A percentile compares a stretch with the other conserved stretches of the same genome.
phyloP scores from a whole-genome alignment of 2,797 vertebrate species.

The Agapornis canus region DNA sequence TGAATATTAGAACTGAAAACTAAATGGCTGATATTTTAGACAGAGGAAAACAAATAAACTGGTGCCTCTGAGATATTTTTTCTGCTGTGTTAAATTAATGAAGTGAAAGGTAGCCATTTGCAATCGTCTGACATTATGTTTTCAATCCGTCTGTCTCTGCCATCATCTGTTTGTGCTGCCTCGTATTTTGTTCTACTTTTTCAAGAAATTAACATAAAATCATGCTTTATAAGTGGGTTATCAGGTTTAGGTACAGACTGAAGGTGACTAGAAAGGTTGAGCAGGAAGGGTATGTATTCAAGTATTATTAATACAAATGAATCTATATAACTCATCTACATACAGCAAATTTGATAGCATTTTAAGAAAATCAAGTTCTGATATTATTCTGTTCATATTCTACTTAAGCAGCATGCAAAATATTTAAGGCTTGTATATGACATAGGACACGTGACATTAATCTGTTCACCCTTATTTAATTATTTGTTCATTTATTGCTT shows the following conservation, averaged over 20 bases:
- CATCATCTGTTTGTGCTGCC: neutral
- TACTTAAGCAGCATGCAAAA: neutral
- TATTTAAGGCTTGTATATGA: neutral
- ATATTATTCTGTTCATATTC: neutral
- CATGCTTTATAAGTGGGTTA: neutral
- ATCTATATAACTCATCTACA: neutral
- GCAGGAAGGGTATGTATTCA: neutral
- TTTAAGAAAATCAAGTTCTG: neutral
- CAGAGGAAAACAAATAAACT: neutral
- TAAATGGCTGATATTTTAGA: neutral
- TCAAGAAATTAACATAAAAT: neutral
- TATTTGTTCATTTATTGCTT: slow-evolving; percentile 12
- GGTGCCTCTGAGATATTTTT: neutral
- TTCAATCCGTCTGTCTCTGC: neutral
- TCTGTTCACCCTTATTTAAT: neutral
- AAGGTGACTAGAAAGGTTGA: neutral
- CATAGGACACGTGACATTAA: neutral
- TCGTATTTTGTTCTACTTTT: neutral
- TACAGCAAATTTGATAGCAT: neutral
- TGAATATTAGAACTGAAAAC: neutral
- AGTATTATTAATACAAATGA: neutral
- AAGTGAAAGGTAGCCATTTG: neutral
- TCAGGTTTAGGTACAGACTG: neutral
- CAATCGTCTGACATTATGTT: neutral
- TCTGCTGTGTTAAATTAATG: neutral